These are phyloP conservation scores for Xenopus petersii DNA, from an alignment of 2,797 vertebrate genomes.

Conservation along the genomic window DNA sequence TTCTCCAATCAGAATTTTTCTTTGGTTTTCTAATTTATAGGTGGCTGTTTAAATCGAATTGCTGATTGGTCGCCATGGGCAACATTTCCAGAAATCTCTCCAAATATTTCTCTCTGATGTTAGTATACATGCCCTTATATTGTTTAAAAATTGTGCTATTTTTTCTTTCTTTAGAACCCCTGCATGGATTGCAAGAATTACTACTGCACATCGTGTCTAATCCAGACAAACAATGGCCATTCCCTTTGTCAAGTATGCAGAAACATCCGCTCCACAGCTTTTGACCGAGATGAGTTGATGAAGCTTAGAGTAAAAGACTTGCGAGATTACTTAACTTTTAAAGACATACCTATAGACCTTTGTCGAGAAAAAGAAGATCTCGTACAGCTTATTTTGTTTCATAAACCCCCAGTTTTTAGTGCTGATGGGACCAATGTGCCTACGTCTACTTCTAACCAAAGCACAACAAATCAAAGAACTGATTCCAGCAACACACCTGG, in stretches of 20 bases:
- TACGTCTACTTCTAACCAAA: constrained; percentile 36
- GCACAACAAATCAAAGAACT: neutral
- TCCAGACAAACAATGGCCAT: constrained; percentile 58
- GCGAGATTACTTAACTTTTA: constrained; percentile 88
- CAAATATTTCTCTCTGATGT: too few relatives aligned
- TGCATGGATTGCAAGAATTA: constrained; percentile 74
- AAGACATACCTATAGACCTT: constrained; percentile 82
- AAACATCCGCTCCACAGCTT: constrained; percentile 67
- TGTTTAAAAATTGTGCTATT: too few relatives aligned
- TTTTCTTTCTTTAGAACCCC: constrained; percentile 56
- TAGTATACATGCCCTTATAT: too few relatives aligned
- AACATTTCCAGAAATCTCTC: too few relatives aligned
- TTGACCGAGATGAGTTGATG: constrained; percentile 70
- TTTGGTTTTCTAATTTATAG: too few relatives aligned
- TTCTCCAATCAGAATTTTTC: too few relatives aligned
- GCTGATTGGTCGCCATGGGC: too few relatives aligned
- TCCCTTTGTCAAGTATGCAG: constrained; percentile 70
- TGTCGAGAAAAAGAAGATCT: constrained; percentile 95
- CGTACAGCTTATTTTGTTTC: constrained; percentile 84
- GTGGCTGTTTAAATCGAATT: too few relatives aligned
- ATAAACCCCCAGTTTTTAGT: constrained; percentile 65
- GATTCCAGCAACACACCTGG: neutral
- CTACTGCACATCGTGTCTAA: constrained; percentile 63
- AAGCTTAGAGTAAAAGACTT: constrained; percentile 88
- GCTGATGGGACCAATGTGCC: constrained; percentile 57